These are phyloP conservation scores for Camptogramma bilineatum DNA, from an alignment of 2,888 invertebrate genomes.

Conservation along the genomic window DNA sequence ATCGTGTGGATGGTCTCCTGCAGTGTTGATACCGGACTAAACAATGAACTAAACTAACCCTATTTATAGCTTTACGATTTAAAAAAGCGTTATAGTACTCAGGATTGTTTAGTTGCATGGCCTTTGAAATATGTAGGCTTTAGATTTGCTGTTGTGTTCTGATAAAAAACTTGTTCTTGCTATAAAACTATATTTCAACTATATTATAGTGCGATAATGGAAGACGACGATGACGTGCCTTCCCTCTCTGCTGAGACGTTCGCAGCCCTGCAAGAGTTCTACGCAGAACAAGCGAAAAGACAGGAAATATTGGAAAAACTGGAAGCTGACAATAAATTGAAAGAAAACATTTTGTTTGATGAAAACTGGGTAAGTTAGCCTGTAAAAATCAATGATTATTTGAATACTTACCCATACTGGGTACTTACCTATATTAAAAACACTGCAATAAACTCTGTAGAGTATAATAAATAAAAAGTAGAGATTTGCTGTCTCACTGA, in stretches of 20 bases:
- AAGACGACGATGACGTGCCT: conserved; percentile 87
- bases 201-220: conserved; percentile 50
- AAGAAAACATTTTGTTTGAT: conserved; percentile 86
- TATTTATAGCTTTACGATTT: conserved; percentile 68
- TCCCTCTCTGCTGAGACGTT: conserved; percentile 89
- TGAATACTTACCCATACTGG: no score
- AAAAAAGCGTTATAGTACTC: conserved; percentile 38
- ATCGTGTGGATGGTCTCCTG: conserved; percentile 17
- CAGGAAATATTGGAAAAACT: conserved; percentile 83
- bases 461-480: no score
- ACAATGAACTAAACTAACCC: conserved; percentile 66
- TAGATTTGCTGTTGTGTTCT: not conserved
- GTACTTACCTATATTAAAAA: no score
- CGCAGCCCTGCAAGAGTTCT: conserved; percentile 91
- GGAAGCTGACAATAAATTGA: conserved; percentile 73
- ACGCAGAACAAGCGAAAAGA: conserved; percentile 88
- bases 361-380: conserved; percentile 92
- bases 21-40: conserved; percentile 31
- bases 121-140: not conserved
- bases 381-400: no score
- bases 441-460: no score
- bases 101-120: conserved; percentile 27
- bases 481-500: no score
- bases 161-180: conserved; percentile 11
- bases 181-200: not conserved